Percentiles rank a stretch among this genome's conserved stretches.
phyloP scores from a whole-genome alignment of 92 coral and sea anemone genomes.

The Epizoanthus fatuus region DNA sequence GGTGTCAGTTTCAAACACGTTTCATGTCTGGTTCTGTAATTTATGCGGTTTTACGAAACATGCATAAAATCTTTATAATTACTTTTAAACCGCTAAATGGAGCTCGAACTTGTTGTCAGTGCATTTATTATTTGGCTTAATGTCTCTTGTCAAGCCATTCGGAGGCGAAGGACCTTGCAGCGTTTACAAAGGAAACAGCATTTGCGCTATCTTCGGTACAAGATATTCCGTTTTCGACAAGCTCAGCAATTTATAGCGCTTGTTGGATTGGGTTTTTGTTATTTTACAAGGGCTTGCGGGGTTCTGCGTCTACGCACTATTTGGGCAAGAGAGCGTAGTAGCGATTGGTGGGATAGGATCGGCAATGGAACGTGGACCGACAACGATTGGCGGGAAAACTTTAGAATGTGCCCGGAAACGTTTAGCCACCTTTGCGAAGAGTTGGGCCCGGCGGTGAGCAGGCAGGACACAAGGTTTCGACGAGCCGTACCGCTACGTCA shows the following conservation, averaged over 20 bases:
- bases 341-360: conserved; percentile 29
- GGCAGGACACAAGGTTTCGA: conserved; percentile 44
- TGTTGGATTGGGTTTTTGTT: too few relatives aligned
- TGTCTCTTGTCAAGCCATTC: not conserved
- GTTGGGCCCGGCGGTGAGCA: conserved; percentile 23
- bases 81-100: not conserved
- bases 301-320: conserved; percentile 5
- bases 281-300: too few relatives aligned
- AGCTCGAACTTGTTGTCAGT: conserved; percentile 14
- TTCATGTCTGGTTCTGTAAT: too few relatives aligned
- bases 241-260: too few relatives aligned
- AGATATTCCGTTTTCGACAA: conserved; percentile 2
- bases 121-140: conserved; percentile 15
- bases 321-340: conserved; percentile 17
- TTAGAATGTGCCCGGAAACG: conserved; percentile 29
- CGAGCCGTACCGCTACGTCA: conserved; percentile 29
- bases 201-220: conserved; percentile 25
- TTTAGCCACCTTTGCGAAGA: conserved; percentile 23
- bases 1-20: too few relatives aligned
- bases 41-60: too few relatives aligned
- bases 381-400: conserved; percentile 28
- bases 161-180: conserved; percentile 1
- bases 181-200: conserved; percentile 2
- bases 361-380: conserved; percentile 26
- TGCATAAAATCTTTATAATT: not conserved